Conservation (phyloP, 2,113 vertebrate species). For the Gallinago undulata region DNA sequence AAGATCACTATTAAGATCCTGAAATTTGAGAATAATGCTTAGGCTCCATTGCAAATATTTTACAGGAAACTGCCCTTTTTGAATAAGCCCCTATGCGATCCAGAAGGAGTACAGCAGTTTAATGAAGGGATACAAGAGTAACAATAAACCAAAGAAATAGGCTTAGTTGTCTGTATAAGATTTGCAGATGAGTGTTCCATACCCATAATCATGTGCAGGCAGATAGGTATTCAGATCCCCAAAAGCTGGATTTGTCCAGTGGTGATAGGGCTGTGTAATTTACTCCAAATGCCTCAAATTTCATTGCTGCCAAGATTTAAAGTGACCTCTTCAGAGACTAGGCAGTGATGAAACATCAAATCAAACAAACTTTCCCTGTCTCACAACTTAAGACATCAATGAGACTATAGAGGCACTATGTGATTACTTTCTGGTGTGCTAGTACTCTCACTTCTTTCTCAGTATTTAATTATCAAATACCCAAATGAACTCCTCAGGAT, state of each 20-base stretch:
- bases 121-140: not conserved
- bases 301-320: not conserved
- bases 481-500: not conserved
- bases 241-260: not conserved
- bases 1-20: not conserved
- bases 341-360: not conserved
- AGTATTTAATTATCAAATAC: conserved; percentile 9
- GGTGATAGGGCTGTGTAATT: not conserved
- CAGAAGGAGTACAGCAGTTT: not conserved
- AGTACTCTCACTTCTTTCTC: not conserved
- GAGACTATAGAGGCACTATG: not conserved
- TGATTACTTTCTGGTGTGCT: not conserved
- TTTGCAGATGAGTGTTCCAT: not conserved
- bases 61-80: not conserved
- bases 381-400: not conserved
- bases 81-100: not conserved
- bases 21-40: not conserved
- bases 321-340: not conserved
- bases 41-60: not conserved
- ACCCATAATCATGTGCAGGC: not conserved
- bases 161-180: not conserved
- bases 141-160: not conserved
- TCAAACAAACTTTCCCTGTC: not conserved
- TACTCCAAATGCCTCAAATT: not conserved
- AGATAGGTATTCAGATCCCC: not conserved